Conservation (phyloP, 2,113 vertebrate genomes). For the Microcebus griseorufus region DNA sequence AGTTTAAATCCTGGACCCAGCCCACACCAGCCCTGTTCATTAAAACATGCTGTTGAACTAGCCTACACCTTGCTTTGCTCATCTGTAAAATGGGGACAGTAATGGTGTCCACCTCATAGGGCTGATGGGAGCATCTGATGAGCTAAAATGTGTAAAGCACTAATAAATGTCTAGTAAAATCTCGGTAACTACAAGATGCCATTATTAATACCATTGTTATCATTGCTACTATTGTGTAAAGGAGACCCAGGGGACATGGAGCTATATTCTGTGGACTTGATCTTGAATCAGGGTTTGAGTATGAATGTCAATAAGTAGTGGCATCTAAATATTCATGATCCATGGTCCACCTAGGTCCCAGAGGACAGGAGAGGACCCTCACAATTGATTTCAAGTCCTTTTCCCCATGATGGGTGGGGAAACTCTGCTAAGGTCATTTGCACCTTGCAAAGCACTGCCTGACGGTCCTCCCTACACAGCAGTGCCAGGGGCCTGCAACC, state of each 20-base stretch:
- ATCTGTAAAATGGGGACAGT: background rate
- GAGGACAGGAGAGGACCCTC: background rate
- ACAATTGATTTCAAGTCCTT: background rate
- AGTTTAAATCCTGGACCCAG: background rate
- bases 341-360: rapidly evolving
- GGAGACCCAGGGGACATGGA: background rate
- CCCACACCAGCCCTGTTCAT: background rate
- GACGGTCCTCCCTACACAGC: background rate
- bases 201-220: background rate
- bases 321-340: background rate
- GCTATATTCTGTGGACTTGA: background rate
- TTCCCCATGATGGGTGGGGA: background rate
- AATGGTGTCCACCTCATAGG: background rate
- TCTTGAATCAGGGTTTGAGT: background rate
- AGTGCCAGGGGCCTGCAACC: background rate
- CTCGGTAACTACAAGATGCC: background rate
- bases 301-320: background rate
- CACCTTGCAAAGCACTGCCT: background rate
- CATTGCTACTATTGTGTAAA: background rate
- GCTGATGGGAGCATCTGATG: background rate
- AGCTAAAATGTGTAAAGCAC: background rate
- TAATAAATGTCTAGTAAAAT: background rate
- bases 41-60: background rate
- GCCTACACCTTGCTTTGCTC: background rate
- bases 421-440: background rate